phyloP scores from a whole-genome alignment of 2,888 invertebrate genomes.

The Prenolepis imparis region DNA sequence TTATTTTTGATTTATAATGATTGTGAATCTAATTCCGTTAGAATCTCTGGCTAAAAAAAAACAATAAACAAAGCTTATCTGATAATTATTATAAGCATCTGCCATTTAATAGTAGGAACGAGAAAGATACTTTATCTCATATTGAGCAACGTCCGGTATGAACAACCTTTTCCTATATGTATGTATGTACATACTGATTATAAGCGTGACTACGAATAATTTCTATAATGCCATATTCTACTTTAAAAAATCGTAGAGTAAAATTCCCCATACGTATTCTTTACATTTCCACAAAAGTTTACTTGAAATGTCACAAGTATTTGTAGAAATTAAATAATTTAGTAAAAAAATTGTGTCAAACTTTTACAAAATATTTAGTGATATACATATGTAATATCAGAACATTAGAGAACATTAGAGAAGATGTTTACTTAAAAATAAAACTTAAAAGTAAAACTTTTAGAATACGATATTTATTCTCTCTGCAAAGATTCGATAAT shows the following conservation, averaged over 20 bases:
- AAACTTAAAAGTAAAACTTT: too few species aligned
- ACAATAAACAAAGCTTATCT: neutral
- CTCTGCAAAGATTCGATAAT: too few species aligned
- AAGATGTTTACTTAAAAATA: too few species aligned
- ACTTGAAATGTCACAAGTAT: neutral
- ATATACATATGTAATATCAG: neutral
- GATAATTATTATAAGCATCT: neutral
- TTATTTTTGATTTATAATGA: neutral
- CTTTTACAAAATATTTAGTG: neutral
- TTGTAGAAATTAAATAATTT: neutral
- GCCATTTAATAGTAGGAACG: neutral
- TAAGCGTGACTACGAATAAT: neutral
- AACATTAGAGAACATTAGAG: too few species aligned
- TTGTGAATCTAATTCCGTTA: neutral
- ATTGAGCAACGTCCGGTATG: neutral
- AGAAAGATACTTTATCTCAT: neutral
- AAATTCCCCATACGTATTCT: neutral
- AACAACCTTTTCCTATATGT: neutral
- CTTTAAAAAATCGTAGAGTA: neutral
- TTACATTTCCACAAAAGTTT: neutral
- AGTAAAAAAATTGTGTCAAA: neutral
- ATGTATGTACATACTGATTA: neutral
- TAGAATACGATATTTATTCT: too few species aligned
- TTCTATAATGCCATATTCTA: neutral
- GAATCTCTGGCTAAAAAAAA: neutral